These are phyloP conservation scores for Lepus timidus DNA, from an alignment of 2,113 vertebrate genomes.

Conservation along the genomic window DNA sequence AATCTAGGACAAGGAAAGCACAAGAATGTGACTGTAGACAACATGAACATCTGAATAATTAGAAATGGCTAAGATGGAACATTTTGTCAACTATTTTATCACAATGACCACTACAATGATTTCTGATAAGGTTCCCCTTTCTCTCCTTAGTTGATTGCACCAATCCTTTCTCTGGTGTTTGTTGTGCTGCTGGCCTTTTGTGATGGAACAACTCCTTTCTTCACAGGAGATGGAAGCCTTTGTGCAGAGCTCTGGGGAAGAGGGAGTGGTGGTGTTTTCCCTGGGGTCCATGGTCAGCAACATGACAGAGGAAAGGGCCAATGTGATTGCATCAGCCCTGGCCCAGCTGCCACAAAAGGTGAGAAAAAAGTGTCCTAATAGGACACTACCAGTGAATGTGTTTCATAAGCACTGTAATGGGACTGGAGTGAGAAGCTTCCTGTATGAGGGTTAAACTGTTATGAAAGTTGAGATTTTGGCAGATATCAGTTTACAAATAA, in stretches of 20 bases:
- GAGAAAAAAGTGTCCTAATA: background rate
- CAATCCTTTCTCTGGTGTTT: too few species aligned
- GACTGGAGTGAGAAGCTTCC: background rate
- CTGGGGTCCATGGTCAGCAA: constrained; percentile 91
- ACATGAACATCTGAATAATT: too few species aligned
- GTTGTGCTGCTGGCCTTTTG: too few species aligned
- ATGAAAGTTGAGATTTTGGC: background rate
- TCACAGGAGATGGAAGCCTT: constrained; percentile 93
- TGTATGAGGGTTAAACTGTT: background rate
- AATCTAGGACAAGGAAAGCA: too few species aligned
- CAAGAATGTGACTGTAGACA: too few species aligned
- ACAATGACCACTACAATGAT: too few species aligned
- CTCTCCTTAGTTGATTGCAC: too few species aligned
- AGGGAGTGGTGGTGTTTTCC: constrained; percentile 91
- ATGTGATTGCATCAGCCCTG: constrained; percentile 90
- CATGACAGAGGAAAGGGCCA: constrained; percentile 88
- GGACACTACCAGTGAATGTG: background rate
- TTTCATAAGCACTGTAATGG: background rate
- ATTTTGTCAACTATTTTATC: too few species aligned
- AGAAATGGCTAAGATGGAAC: too few species aligned
- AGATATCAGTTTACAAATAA: background rate
- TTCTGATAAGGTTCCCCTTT: too few species aligned
- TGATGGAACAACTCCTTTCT: background rate
- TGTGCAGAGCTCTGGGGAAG: constrained; percentile 92
- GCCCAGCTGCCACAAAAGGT: constrained; percentile 94